phyloP scores from a whole-genome alignment of 1,140 invertebrate genomes.

The Atta colombica region DNA sequence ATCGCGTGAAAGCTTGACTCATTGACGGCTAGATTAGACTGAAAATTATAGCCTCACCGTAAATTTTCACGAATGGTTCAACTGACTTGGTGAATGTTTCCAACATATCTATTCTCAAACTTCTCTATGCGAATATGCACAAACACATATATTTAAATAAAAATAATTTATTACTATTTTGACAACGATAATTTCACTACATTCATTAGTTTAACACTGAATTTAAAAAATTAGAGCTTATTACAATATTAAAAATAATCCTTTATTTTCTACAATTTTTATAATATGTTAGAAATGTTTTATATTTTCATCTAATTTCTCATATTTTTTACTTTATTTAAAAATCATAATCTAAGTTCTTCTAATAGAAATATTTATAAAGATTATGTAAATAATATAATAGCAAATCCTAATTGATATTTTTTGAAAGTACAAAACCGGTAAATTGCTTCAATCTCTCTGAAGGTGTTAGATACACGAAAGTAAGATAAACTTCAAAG shows the following conservation, averaged over 20 bases:
- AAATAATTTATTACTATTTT: neutral
- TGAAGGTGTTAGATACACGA: conserved; percentile 1
- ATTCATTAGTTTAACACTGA: neutral
- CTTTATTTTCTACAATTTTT: neutral
- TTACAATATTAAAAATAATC: neutral
- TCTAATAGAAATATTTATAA: neutral
- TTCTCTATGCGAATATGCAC: neutral
- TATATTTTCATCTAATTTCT: neutral
- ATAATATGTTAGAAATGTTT: neutral
- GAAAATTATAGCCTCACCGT: neutral
- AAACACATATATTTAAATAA: neutral
- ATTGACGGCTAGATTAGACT: conserved; percentile 23
- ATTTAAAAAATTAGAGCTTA: neutral
- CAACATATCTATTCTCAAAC: neutral
- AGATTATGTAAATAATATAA: neutral
- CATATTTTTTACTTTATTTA: neutral
- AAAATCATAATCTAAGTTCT: neutral
- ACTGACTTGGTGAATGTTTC: conserved; percentile 6
- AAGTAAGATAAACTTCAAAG: conserved; percentile 9
- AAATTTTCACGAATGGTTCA: conserved; percentile 11
- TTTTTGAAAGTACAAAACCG: neutral
- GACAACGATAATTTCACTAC: too few relatives aligned
- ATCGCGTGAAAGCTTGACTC: conserved; percentile 10
- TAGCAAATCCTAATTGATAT: neutral
- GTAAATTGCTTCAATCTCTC: neutral